Evolutionary conservation across 2,113 vertebrate genomes (phyloP), one percentile per base, ranked within the genome.

Genomic region (Serilophus lunatus): DNA sequence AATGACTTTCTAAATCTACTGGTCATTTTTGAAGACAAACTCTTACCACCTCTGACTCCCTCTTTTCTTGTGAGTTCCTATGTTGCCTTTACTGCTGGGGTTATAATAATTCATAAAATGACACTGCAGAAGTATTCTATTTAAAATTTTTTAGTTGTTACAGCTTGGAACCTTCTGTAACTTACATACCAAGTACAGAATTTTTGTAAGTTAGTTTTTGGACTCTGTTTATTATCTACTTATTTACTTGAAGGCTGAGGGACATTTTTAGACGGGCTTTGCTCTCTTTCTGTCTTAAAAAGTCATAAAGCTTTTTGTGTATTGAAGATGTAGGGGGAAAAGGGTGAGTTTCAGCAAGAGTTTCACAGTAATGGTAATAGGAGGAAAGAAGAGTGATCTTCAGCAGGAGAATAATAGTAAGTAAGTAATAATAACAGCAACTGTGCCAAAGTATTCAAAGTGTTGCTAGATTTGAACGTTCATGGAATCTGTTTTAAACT

Each of bases 101-200:
- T 82, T 86, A 80, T 82, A 90, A 63, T 92, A 84, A 75, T 83
- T 84, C 51, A 35, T 90, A 82, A 90, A 90, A 47, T 61, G 80
- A 88, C 91, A 63, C 12, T 45, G 38, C 25, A 57, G 83, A 90
- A 91, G 61, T 81, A 83, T 68, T 56, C 80, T 82, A 2, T 88
- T 96, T 96, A 74, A 96, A 95, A 77, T 97, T 94, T 91, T 97
- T 56, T 71, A 72, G 36, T 95, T 31, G 4, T 33, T 40, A 28
- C 90, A 87, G 28, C 18, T 95, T 84, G 89, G 89, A 97, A 95
- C 79, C 91, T 94, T 95, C 86, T 38, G 17, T 92, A 91, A 63
- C 42, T 70, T 93, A 51, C 56, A 35, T 88, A 86, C 40, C 14
- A 36, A 54, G 77, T 59, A n/a, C 38, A 71, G n/a, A 38, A 61